Conservation (phyloP, 1,140 invertebrate genomes). For the Mamestra configurata region DNA sequence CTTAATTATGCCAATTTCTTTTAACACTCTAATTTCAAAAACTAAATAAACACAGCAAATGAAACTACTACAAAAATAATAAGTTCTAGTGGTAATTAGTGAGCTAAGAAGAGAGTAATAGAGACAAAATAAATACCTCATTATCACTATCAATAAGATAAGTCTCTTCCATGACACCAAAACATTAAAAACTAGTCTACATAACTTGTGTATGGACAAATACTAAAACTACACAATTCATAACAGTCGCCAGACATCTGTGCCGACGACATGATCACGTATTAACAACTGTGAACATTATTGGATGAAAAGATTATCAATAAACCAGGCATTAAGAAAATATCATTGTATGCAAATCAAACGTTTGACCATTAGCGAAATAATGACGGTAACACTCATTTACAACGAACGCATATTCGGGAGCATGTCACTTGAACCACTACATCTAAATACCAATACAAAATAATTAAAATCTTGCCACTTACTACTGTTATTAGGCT, state of each 20-base stretch:
- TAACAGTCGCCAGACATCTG: conserved; percentile 45
- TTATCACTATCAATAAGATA: conserved; percentile 68
- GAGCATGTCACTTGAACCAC: conserved; percentile 65
- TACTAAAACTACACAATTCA: conserved; percentile 20
- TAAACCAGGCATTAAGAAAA: conserved; percentile 70
- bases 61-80: not conserved
- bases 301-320: conserved; percentile 57
- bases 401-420: conserved; percentile 65
- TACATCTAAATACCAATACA: conserved; percentile 61
- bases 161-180: conserved; percentile 60
- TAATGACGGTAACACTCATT: conserved; percentile 70
- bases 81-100: not conserved
- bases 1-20: conserved; percentile 18
- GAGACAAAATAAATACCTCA: conserved; percentile 63
- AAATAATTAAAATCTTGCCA: conserved; percentile 68
- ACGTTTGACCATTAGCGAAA: conserved; percentile 76
- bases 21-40: conserved; percentile 12
- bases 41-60: not conserved
- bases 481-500: conserved; percentile 77
- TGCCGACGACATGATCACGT: conserved; percentile 54
- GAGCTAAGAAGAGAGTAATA: conserved; percentile 4
- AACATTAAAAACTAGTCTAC: conserved; percentile 41
- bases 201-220: conserved; percentile 33
- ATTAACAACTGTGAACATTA: conserved; percentile 52
- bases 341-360: conserved; percentile 84